Evolutionary conservation across 2,888 invertebrate species (phyloP).

Genomic region (Malthinus flaveolus): DNA sequence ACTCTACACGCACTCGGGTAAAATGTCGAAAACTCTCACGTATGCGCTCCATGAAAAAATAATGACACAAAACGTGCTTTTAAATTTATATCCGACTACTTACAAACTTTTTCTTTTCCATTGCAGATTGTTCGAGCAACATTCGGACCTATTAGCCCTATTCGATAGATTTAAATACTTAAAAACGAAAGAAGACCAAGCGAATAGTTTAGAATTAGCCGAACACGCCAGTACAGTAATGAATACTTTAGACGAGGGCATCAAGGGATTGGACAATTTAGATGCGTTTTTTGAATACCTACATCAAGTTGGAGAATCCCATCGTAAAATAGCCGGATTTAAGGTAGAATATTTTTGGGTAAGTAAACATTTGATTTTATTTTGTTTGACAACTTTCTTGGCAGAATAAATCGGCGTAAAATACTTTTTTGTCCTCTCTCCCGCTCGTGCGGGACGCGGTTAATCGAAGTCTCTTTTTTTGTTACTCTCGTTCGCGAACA

Average conservation of each 20-base stretch:
- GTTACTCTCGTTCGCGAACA: no score
- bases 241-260: conserved; percentile 87
- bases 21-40: no score
- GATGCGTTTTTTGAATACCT: conserved; percentile 83
- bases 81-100: no score
- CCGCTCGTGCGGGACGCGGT: no score
- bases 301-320: conserved; percentile 81
- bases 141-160: conserved; percentile 74
- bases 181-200: conserved; percentile 78
- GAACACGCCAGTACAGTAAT: conserved; percentile 89
- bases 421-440: no score
- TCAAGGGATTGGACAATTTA: conserved; percentile 82
- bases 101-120: conserved; percentile 17
- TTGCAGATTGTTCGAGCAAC: conserved; percentile 84
- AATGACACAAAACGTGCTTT: no score
- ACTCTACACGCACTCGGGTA: no score
- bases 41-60: no score
- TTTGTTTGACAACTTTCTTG: conserved; percentile 28
- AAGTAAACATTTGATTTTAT: conserved; percentile 51
- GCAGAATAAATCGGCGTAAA: no score
- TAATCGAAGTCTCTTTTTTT: neutral
- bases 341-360: conserved; percentile 90
- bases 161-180: conserved; percentile 82
- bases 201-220: conserved; percentile 78
- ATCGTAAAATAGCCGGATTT: conserved; percentile 82